Conservation (phyloP, 2,888 invertebrate genomes). For the Portevinia maculata region DNA sequence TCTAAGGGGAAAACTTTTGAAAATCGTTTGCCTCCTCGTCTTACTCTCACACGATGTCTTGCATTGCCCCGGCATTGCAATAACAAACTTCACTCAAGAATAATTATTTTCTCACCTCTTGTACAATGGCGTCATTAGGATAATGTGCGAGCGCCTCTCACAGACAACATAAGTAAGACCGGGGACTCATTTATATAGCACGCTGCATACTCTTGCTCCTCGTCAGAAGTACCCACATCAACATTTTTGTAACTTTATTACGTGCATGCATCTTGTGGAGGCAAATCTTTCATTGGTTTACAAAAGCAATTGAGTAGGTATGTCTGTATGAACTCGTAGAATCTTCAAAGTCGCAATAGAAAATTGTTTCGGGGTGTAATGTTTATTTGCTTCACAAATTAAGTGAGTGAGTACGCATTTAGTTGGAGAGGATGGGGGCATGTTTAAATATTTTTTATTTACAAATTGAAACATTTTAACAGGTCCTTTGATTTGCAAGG, state of each 20-base stretch:
- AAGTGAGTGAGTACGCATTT: not conserved
- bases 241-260: conserved; percentile 1
- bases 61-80: not conserved
- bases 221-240: conserved; percentile 2
- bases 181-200: conserved; percentile 29
- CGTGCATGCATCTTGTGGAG: not conserved
- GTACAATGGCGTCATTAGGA: conserved; percentile 59
- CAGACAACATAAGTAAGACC: conserved; percentile 1
- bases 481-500: no score
- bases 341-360: not conserved
- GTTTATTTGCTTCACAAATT: not conserved
- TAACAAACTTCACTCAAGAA: conserved; percentile 56
- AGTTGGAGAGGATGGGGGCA: not conserved
- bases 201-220: conserved; percentile 11
- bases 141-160: conserved; percentile 61
- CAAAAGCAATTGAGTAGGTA: not conserved
- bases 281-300: not conserved
- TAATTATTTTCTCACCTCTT: conserved; percentile 69
- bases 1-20: conserved; percentile 52
- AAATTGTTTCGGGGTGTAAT: not conserved
- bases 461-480: not conserved
- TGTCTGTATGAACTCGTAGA: not conserved
- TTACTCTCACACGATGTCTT: not conserved
- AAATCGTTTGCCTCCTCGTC: not conserved
- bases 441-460: not conserved